phyloP scores from a whole-genome alignment of 2,888 invertebrate species.

The Xestia rhomboidea region DNA sequence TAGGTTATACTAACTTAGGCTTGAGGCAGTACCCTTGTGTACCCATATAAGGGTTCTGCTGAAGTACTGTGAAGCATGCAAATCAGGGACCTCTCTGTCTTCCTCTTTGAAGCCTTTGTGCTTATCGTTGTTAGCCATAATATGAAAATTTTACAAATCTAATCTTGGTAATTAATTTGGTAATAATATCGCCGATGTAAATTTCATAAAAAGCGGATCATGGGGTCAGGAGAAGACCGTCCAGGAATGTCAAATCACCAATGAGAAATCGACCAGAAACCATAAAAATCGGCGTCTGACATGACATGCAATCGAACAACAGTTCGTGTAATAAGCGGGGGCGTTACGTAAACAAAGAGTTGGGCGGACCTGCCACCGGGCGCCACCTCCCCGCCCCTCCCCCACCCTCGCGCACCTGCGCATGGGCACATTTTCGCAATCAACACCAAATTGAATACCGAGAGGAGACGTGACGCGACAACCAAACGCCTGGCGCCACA shows the following conservation, averaged over 20 bases:
- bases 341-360: slow-evolving; percentile 90
- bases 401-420: slow-evolving; percentile 80
- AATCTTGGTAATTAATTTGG: background rate
- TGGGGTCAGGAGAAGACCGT: background rate
- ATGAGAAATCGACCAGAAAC: slow-evolving; percentile 16
- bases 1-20: slow-evolving; percentile 70
- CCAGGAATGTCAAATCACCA: background rate
- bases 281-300: slow-evolving; percentile 43
- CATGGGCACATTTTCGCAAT: slow-evolving; percentile 84
- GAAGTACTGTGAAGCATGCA: slow-evolving; percentile 7
- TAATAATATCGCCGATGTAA: background rate
- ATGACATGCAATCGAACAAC: slow-evolving; percentile 75
- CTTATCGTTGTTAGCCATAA: background rate
- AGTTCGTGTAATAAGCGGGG: slow-evolving; percentile 85
- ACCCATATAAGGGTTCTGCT: slow-evolving; percentile 23
- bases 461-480: slow-evolving; percentile 48
- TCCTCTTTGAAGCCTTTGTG: background rate
- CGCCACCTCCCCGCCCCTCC: slow-evolving; percentile 79
- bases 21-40: slow-evolving; percentile 38
- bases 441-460: slow-evolving; percentile 75
- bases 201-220: background rate
- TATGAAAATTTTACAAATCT: background rate
- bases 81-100: background rate
- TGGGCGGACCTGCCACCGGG: slow-evolving; percentile 88
- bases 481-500: slow-evolving; percentile 72